phyloP scores from a whole-genome alignment of 2,797 vertebrate genomes.

The Alexandromys oeconomus region DNA sequence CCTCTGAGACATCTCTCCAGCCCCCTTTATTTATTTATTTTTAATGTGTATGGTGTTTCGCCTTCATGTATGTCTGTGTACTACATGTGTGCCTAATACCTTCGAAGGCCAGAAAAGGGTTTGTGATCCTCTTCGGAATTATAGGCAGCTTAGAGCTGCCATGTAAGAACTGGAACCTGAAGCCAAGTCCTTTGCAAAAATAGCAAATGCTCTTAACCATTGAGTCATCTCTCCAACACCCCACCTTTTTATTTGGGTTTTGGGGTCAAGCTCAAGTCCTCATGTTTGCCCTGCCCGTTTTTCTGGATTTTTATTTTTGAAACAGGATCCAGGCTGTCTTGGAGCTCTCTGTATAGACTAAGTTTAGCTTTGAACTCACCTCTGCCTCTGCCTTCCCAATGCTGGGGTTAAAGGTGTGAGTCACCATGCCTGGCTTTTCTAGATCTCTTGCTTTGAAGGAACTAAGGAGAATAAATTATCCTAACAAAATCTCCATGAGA shows the following conservation, averaged over 20 bases:
- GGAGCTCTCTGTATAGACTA: neutral
- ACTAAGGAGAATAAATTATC: neutral
- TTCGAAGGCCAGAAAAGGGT: neutral
- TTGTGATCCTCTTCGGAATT: neutral
- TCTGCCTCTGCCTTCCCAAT: neutral
- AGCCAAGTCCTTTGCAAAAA: neutral
- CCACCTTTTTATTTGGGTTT: neutral
- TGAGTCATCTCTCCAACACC: neutral
- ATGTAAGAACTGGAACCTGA: neutral
- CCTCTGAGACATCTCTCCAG: too few species aligned
- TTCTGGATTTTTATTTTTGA: neutral
- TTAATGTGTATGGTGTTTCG: neutral
- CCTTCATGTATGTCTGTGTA: neutral
- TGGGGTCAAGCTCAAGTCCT: neutral
- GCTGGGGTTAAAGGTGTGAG: neutral
- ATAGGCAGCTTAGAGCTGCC: neutral
- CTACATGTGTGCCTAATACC: neutral
- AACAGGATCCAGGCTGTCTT: neutral
- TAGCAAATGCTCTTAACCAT: neutral
- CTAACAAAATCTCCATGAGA: neutral
- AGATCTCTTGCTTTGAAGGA: neutral
- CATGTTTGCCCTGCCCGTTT: neutral
- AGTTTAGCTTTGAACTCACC: neutral
- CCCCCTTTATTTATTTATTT: neutral
- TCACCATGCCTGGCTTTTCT: too few species aligned